phyloP scores from a whole-genome alignment of 2,113 vertebrate species.

The Tretioscincus oriximinensis region DNA sequence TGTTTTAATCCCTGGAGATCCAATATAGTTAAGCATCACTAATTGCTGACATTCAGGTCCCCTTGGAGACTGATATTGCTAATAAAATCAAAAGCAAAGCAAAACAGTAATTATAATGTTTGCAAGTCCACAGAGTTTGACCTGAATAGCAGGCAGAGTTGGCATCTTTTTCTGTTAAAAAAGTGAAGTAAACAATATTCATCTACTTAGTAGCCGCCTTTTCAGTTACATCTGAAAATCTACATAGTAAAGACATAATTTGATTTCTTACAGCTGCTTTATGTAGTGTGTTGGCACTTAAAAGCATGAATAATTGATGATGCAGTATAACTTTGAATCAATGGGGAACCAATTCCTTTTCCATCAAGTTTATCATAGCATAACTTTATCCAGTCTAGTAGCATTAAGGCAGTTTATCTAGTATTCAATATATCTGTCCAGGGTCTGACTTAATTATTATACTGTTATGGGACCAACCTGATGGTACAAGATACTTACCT shows the following conservation, averaged over 20 bases:
- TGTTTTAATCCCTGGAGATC: neutral
- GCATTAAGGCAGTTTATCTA: neutral
- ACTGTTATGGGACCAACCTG: no score
- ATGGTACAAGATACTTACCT: no score
- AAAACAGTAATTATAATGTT: neutral
- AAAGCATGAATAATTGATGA: neutral
- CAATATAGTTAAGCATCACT: constrained; percentile 12
- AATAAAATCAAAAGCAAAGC: constrained; percentile 22
- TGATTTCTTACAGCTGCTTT: neutral
- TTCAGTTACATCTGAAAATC: neutral
- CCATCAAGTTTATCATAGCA: neutral
- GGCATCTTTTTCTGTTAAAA: neutral
- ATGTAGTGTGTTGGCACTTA: neutral
- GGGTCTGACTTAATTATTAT: no score
- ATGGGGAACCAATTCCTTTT: neutral
- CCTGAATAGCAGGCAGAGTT: constrained; percentile 4
- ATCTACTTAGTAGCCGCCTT: neutral
- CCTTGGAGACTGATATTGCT: constrained; percentile 5
- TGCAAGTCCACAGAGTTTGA: neutral
- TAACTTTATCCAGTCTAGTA: neutral
- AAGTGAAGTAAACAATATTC: constrained; percentile 15
- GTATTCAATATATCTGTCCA: no score
- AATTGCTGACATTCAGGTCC: constrained; percentile 10
- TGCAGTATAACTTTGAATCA: neutral
- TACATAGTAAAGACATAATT: neutral